Evolutionary conservation across 1,140 invertebrate species (phyloP).

Genomic region (Caenorhabditis tropicalis): DNA sequence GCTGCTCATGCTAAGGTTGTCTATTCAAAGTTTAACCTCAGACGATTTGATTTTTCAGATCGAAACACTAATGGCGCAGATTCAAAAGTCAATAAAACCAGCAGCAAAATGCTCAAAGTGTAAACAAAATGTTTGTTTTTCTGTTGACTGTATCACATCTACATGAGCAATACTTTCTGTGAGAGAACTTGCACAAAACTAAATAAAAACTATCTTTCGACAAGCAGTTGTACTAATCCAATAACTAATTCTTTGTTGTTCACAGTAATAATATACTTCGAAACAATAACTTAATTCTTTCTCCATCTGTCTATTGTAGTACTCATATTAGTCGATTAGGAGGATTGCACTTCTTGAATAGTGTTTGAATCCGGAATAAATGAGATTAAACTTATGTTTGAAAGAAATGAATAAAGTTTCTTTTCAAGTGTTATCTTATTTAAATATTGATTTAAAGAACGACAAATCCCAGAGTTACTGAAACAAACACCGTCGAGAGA

Average conservation of each 20-base stretch:
- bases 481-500: no score
- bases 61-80: not conserved
- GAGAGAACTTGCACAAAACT: not conserved
- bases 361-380: not conserved
- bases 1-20: not conserved
- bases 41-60: not conserved
- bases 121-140: constrained; percentile 5
- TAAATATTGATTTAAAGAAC: no score
- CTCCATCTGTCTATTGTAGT: constrained; percentile 11
- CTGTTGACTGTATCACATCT: constrained; percentile 14
- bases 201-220: not conserved
- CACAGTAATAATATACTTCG: not conserved
- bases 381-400: no score
- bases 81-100: not conserved
- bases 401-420: no score
- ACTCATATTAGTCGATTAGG: not conserved
- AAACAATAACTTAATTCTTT: not conserved
- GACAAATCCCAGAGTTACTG: no score
- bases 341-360: not conserved
- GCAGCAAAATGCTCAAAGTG: not conserved
- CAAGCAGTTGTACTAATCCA: not conserved
- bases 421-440: no score
- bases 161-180: not conserved
- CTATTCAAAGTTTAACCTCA: not conserved
- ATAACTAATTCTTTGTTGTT: not conserved